phyloP scores from a whole-genome alignment of 2,888 invertebrate genomes.

The Caenorhabditis plicata region DNA sequence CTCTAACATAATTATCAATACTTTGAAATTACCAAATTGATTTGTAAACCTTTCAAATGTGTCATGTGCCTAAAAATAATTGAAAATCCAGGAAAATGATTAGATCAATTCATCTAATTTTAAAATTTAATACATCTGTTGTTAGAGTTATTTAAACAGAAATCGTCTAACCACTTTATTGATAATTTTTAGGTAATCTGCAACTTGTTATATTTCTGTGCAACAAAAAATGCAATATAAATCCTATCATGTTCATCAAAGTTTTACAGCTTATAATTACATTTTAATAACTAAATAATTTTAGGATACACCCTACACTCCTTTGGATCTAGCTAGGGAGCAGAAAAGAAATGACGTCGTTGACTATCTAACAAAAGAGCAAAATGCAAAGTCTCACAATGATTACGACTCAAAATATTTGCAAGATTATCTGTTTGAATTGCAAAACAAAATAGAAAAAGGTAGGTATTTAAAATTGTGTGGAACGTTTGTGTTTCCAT shows the following conservation, averaged over 20 bases:
- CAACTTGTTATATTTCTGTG: slow-evolving; percentile 82
- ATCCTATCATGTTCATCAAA: slow-evolving; percentile 56
- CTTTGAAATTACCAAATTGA: no score
- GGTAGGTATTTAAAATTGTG: slow-evolving; percentile 6
- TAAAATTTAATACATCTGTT: no score
- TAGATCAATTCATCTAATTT: no score
- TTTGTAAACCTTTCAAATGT: no score
- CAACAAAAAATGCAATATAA: slow-evolving; percentile 45
- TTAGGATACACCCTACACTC: slow-evolving; percentile 51
- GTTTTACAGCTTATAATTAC: slow-evolving; percentile 10
- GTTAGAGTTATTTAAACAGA: no score
- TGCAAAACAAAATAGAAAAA: slow-evolving; percentile 33
- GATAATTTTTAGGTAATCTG: no score
- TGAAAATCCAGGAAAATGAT: no score
- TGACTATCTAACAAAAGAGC: slow-evolving; percentile 47
- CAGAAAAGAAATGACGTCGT: slow-evolving; percentile 51
- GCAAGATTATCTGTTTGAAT: slow-evolving; percentile 16
- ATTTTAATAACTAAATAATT: not conserved
- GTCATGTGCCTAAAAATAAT: no score
- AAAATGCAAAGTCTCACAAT: slow-evolving; percentile 26
- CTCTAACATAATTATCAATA: no score
- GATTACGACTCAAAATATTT: slow-evolving; percentile 32
- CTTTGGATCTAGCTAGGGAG: slow-evolving; percentile 54
- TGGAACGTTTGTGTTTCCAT: no score
- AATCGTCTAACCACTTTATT: no score